Evolutionary conservation across 2,113 vertebrate species (phyloP).

Genomic region (Ramphastos sulfuratus): DNA sequence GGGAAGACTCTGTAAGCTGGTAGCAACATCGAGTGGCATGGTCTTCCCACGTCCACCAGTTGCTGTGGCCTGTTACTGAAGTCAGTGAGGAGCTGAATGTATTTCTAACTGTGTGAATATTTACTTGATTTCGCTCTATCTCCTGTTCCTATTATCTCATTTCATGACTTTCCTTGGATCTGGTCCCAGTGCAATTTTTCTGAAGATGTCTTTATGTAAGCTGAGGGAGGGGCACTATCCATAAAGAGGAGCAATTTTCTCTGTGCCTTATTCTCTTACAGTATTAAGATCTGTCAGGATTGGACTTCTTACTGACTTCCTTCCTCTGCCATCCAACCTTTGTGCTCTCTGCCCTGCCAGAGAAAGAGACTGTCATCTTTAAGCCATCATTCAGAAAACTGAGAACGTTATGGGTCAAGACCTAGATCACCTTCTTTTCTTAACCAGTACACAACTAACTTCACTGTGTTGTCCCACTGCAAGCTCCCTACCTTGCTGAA

Average conservation of each 20-base stretch:
- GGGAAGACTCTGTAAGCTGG: neutral
- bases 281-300: neutral
- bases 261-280: neutral
- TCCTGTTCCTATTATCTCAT: neutral
- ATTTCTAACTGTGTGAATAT: neutral
- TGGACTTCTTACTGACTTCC: neutral
- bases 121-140: neutral
- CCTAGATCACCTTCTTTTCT: neutral
- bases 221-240: neutral
- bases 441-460: neutral
- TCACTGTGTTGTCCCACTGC: neutral
- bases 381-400: neutral
- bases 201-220: neutral
- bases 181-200: neutral
- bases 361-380: neutral
- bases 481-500: neutral
- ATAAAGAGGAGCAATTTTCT: neutral
- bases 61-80: neutral
- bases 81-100: neutral
- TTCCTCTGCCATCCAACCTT: neutral
- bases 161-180: neutral
- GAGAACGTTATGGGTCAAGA: neutral
- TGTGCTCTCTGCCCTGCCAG: neutral
- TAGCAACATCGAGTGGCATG: neutral
- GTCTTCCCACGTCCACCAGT: neutral